phyloP scores from a whole-genome alignment of 2,888 invertebrate genomes.

The Gasteruption jaculator region DNA sequence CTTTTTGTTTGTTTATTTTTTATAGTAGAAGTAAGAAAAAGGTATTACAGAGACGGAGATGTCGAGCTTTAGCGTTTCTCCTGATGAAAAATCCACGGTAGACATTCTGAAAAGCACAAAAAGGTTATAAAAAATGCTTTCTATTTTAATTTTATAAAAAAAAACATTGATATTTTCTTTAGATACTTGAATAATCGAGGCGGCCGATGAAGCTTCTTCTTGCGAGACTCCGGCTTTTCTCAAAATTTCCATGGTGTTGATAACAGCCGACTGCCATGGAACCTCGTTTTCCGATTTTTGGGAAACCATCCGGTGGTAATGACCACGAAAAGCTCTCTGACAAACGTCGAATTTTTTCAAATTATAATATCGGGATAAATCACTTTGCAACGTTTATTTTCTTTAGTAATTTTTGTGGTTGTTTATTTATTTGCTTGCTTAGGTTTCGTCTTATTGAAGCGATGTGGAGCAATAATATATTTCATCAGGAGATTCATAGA shows the following conservation, averaged over 20 bases:
- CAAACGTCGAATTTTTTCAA: not conserved
- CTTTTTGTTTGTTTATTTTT: too few relatives aligned
- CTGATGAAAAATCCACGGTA: slow-evolving; percentile 37
- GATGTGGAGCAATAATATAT: too few relatives aligned
- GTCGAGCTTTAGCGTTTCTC: slow-evolving; percentile 27
- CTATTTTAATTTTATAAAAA: slow-evolving; percentile 7
- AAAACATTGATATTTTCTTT: not conserved
- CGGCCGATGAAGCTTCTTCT: slow-evolving; percentile 32
- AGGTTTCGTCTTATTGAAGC: too few relatives aligned
- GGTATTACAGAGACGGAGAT: too few relatives aligned
- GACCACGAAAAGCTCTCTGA: slow-evolving; percentile 39
- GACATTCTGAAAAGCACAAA: slow-evolving; percentile 26
- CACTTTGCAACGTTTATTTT: too few relatives aligned
- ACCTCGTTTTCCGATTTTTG: slow-evolving; percentile 35
- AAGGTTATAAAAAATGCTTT: slow-evolving; percentile 1
- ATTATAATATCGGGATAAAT: too few relatives aligned
- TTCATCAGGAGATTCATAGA: too few relatives aligned
- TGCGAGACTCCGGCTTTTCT: slow-evolving; percentile 35
- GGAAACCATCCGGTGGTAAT: slow-evolving; percentile 35
- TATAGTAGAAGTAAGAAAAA: too few relatives aligned
- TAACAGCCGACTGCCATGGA: slow-evolving; percentile 40
- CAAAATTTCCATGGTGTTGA: slow-evolving; percentile 38
- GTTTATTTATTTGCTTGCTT: too few relatives aligned
- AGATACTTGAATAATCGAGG: slow-evolving; percentile 35
- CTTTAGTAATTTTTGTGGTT: too few relatives aligned